Conservation (phyloP, 2,888 invertebrate genomes). For the Branchipolynoe longqiensis region DNA sequence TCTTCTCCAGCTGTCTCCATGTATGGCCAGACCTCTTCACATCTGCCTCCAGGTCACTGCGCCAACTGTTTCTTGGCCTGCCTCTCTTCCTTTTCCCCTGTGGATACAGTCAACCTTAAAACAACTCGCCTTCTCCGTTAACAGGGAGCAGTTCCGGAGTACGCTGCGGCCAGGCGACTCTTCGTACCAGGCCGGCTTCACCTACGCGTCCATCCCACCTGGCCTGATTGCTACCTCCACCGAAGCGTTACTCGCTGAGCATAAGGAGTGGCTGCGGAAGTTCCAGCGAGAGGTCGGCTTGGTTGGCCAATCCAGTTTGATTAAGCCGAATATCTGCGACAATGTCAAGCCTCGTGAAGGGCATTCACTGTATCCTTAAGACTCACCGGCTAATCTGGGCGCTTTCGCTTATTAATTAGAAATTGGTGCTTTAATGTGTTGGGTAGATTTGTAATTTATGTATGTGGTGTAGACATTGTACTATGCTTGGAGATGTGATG, state of each 20-base stretch:
- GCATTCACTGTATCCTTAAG: conserved; percentile 51
- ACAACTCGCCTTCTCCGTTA: neutral
- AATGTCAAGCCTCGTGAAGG: conserved; percentile 11
- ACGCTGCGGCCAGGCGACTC: neutral
- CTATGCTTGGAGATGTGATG: no score
- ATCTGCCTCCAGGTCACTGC: no score
- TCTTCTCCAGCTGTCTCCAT: no score
- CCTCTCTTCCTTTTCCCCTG: no score
- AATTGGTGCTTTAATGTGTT: no score
- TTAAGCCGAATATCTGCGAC: conserved; percentile 13
- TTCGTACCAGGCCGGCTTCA: neutral
- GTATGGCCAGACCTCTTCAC: no score
- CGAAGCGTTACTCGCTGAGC: conserved; percentile 60
- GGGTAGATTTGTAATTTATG: no score
- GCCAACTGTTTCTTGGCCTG: no score
- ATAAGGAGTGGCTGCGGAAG: conserved; percentile 64
- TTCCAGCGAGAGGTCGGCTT: conserved; percentile 63
- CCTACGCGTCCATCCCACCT: neutral
- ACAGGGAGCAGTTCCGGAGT: conserved; percentile 38
- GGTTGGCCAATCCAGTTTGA: neutral
- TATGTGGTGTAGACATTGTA: no score
- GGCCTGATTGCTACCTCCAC: conserved; percentile 47
- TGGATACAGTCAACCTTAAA: no score
- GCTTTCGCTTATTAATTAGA: no score
- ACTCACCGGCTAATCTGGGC: conserved; percentile 10